Evolutionary conservation across 2,797 vertebrate genomes (phyloP), one percentile per base, ranked within the genome.

Genomic region (Myoxocephalus aenaeus): DNA sequence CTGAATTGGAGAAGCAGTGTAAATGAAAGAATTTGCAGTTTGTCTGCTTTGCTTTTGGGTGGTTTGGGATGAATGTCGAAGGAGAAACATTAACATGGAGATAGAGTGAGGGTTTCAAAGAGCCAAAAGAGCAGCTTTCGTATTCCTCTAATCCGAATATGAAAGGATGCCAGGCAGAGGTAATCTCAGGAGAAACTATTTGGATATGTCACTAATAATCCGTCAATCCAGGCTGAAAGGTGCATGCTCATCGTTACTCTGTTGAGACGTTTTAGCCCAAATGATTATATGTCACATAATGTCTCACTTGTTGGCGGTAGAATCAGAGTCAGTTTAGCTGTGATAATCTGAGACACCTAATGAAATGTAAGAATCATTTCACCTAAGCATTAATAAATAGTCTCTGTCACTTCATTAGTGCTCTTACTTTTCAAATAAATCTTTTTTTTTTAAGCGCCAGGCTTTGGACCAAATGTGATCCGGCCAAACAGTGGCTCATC

Each of bases 21-120:
- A 79, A 88, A 86, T 87, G 69, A 81, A 65, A 76, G 73, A 87
- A 66, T 81, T 69, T 82, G 59, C 70, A 77, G 71, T 75, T 75
- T 72, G 59, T 85, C 65, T 81, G 73, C 73, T 70, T 76, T 54
- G 71, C 76, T 78, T 58, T 38, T 77, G 69, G 82, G 79, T 74
- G 75, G 79, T 79, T 79, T 48, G 32, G 69, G 85, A 70, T 75
- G 51, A 68, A 29, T 48, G 75, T 61, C 6, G 1, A 54, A 70
- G 48, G 54, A 57, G 76, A 57, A 7, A 62, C 34, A 73, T 53
- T 58, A 73, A 76, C 38, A 70, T 17, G 66, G 67, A 69, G 64
- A 65, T n/a, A 27, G 42, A 32, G 32, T 36, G 59, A 69, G 22
- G 36, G 64, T 57, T 82, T 86, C 67, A 77, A 70, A 86, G 46